Evolutionary conservation across 1,140 invertebrate species (phyloP), one percentile per base, ranked within the genome.

Genomic region (Zaprionus tsacasi): DNA sequence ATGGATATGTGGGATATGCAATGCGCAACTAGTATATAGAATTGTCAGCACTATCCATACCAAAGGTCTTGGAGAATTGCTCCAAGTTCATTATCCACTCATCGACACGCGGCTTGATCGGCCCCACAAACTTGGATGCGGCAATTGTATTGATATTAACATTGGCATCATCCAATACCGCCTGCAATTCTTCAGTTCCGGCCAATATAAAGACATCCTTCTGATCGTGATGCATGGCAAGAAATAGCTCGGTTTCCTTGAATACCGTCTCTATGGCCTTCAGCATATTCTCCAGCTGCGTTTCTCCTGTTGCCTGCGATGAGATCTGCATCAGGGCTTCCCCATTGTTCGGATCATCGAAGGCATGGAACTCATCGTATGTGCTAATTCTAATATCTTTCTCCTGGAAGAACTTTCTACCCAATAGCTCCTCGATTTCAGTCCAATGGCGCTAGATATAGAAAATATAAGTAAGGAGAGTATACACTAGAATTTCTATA

Each of bases 121-220:
- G 96, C 0, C 95, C 96, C 43, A 97, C 96, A 91, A 97, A 95
- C 33, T 96, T 94, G 0, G 97, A 98, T 79, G 96, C 97, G 0
- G 96, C 94, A 52, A 98, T 97, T 0, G 97, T 98, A 73, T 95
- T 95, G 8, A 98, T 94, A 85, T 96, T 96, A 25, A 98, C 97
- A 88, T 96, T 97, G 73, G 96, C 96, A 82, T 98, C 97, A 87
- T 98, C 97, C 2, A 97, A 93, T 6, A 95, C 93, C 0, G 95
- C 93, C 91, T 98, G 97, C 52, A 98, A 94, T 78, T 98, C 97
- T 82, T 98, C 97, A 1, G 96, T 93, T 0, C 95, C 95, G 1
- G 96, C 97, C 50, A 98, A 91, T 33, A 98, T 96, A 80, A 94
- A 98, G 0, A 97, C 95, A 90, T 98, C 97, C 70, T 96, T 96